Evolutionary conservation across 2,888 invertebrate species (phyloP).

Genomic region (Cephus spinipes): DNA sequence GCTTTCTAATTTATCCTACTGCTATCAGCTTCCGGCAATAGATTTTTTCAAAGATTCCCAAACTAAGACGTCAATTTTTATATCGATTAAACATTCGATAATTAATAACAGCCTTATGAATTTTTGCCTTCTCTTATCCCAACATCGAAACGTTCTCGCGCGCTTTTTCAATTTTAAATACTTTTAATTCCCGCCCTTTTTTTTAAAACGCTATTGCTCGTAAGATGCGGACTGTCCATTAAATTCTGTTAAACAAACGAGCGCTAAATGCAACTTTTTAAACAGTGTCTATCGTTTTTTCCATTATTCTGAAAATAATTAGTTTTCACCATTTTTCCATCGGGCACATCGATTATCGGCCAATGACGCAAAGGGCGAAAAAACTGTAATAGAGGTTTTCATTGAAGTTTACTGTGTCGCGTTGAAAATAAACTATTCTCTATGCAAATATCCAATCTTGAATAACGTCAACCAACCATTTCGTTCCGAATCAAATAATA

Average conservation of each 20-base stretch:
- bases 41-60: not conserved
- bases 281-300: conserved; percentile 24
- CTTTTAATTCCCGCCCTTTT: not conserved
- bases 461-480: not conserved
- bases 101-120: not conserved
- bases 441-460: not conserved
- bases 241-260: not conserved
- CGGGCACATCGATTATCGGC: conserved; percentile 55
- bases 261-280: not conserved
- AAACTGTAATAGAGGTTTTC: conserved; percentile 58
- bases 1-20: conserved; percentile 5
- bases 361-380: conserved; percentile 42
- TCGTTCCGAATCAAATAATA: not conserved
- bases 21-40: not conserved
- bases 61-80: too few relatives aligned
- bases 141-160: not conserved
- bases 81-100: too few relatives aligned
- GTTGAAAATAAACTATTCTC: not conserved
- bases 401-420: conserved; percentile 56
- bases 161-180: not conserved
- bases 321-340: conserved; percentile 55
- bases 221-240: not conserved
- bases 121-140: not conserved
- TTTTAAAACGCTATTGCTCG: not conserved
- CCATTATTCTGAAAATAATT: conserved; percentile 43